Evolutionary conservation across 2,113 vertebrate genomes (phyloP).

Genomic region (Callithrix jacchus): DNA sequence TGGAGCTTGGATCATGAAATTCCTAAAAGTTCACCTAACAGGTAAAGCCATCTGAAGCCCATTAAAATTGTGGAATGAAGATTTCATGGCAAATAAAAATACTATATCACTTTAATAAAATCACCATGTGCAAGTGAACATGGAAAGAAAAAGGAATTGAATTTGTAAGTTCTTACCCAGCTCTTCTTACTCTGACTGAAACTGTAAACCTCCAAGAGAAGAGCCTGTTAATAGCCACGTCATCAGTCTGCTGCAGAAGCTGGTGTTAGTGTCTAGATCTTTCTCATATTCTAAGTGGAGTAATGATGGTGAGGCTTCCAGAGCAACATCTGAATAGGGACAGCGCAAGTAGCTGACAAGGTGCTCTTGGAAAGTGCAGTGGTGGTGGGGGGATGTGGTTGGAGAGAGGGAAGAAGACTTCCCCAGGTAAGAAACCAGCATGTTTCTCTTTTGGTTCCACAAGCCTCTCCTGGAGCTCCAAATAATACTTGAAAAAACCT

Average conservation of each 20-base stretch:
- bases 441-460: not conserved
- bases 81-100: slow-evolving; percentile 88
- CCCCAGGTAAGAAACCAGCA: not conserved
- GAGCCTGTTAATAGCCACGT: slow-evolving; percentile 76
- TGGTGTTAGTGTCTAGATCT: slow-evolving; percentile 64
- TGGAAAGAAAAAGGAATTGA: slow-evolving; percentile 80
- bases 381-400: no score
- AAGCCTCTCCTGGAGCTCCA: slow-evolving; percentile 74
- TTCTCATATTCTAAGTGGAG: slow-evolving; percentile 75
- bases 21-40: slow-evolving; percentile 83
- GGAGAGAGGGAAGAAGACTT: not conserved
- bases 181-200: slow-evolving; percentile 78
- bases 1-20: slow-evolving; percentile 81
- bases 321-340: slow-evolving; percentile 67
- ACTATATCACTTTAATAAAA: slow-evolving; percentile 87
- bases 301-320: slow-evolving; percentile 75
- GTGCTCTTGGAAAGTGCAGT: slow-evolving; percentile 72
- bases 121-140: slow-evolving; percentile 81
- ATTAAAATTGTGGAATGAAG: slow-evolving; percentile 84
- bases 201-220: slow-evolving; percentile 80
- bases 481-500: slow-evolving; percentile 75
- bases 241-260: slow-evolving; percentile 78
- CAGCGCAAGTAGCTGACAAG: slow-evolving; percentile 69
- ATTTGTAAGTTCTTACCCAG: slow-evolving; percentile 75
- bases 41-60: slow-evolving; percentile 83